phyloP scores from a whole-genome alignment of 1,140 invertebrate genomes.

The Drosophila lowei region DNA sequence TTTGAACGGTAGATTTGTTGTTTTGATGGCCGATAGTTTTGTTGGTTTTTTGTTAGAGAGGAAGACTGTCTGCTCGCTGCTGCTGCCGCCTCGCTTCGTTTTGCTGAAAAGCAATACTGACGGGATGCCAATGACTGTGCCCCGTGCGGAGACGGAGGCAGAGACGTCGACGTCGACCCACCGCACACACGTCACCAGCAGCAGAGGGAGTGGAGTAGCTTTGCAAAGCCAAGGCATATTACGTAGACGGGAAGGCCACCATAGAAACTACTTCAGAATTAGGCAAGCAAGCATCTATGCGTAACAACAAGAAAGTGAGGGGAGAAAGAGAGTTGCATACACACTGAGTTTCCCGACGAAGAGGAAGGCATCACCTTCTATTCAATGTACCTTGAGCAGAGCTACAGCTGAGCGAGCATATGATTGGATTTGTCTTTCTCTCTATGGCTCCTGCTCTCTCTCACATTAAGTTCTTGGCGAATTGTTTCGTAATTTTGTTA shows the following conservation, averaged over 20 bases:
- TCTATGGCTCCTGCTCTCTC: background rate
- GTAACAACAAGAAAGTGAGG: too few species aligned
- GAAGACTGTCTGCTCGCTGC: slow-evolving; percentile 1
- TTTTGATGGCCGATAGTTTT: slow-evolving; percentile 4
- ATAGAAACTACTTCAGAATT: too few species aligned
- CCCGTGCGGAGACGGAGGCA: slow-evolving; percentile 34
- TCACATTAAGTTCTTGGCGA: slow-evolving; percentile 18
- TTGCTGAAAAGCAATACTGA: slow-evolving; percentile 71
- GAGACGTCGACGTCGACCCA: slow-evolving; percentile 26
- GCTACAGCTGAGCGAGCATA: slow-evolving; percentile 31
- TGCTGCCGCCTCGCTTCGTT: slow-evolving; percentile 51
- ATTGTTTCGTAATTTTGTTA: slow-evolving; percentile 64
- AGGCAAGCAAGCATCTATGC: too few species aligned
- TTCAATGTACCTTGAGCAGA: slow-evolving; percentile 6
- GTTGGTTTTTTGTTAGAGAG: background rate
- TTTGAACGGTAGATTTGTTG: slow-evolving; percentile 1
- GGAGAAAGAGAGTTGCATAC: too few species aligned
- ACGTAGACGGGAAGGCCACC: too few species aligned
- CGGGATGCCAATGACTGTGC: slow-evolving; percentile 65
- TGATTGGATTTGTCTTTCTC: slow-evolving; percentile 18
- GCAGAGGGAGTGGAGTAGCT: background rate
- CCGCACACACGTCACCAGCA: slow-evolving; percentile 59
- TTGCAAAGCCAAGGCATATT: too few species aligned
- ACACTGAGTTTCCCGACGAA: background rate
- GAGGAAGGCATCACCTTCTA: slow-evolving; percentile 2